Conservation (phyloP, 2,113 vertebrate genomes). For the Lanius collurio region DNA sequence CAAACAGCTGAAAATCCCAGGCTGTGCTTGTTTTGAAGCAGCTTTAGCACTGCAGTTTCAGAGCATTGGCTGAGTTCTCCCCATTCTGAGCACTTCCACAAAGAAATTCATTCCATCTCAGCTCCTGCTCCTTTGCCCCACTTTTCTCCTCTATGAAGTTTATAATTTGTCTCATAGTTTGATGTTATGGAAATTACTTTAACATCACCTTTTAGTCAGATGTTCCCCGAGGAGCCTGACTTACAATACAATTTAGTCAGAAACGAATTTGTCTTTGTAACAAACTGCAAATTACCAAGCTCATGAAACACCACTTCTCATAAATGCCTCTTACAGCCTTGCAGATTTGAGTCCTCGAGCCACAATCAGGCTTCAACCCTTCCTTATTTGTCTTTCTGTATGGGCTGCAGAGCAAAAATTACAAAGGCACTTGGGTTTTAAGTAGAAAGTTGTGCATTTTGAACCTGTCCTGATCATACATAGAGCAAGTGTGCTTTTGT, state of each 20-base stretch:
- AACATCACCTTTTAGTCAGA: conserved; percentile 48
- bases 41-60: not conserved
- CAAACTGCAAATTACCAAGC: conserved; percentile 50
- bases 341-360: conserved; percentile 7
- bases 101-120: not conserved
- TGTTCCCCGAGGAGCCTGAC: conserved; percentile 8
- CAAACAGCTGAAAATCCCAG: not conserved
- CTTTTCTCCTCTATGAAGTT: conserved; percentile 11
- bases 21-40: not conserved
- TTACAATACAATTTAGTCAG: conserved; percentile 56
- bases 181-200: conserved; percentile 51
- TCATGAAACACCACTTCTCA: not conserved
- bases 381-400: not conserved
- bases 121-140: not conserved
- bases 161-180: conserved; percentile 52
- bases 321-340: conserved; percentile 45
- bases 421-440: not conserved
- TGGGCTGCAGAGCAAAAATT: not conserved
- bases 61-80: not conserved
- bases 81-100: not conserved
- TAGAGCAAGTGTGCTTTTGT: not conserved
- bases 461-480: not conserved
- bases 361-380: not conserved
- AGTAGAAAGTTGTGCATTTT: not conserved
- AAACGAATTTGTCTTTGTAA: conserved; percentile 52